Evolutionary conservation across 30 jellyfish, hydroid and myxozoan species (phyloP), one percentile per base, ranked within the genome.

Genomic region (Sanderia malayensis): DNA sequence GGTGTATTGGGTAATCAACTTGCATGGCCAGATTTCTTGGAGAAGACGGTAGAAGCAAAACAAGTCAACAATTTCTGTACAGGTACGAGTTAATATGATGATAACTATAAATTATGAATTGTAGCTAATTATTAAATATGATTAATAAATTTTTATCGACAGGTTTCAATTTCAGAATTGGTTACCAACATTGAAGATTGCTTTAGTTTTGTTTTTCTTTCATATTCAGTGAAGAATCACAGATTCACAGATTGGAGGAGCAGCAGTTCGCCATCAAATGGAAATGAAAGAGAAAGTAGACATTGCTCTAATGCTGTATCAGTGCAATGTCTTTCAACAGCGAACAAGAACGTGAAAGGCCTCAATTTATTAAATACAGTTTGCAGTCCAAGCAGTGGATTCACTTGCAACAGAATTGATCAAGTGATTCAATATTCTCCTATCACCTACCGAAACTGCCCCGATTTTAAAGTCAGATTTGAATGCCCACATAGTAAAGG

Each of bases 11-110:
- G 98, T n/a, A 92, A 84, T 53, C 77, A 70, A 29, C 68, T 92
- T 23, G 98, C 96, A 19, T 92, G 98, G 98, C 88, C 96, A 1
- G 98, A 92, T 63, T 87, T 87, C 80, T 65, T 68, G 20, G 73
- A 28, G 25, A 77, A 44, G 18, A 73, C 63, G 13, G 74, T 59
- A 4, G 95, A 92, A 47, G 85, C 78, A 20, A 73, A 70, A 21
- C 83, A 92, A 69, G 83, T 30, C 24, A 60, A 58, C 13, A 78
- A 64, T 2, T 92, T 92, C 69, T 92, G 98, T 71, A 57, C 82
- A 67, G 96, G 98, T 85, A n/a, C n/a, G n/a, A n/a, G n/a, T n/a
- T n/a, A n/a, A n/a, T n/a, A n/a, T n/a, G n/a, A n/a, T n/a, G n/a
- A n/a, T n/a, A n/a, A n/a, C n/a, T n/a, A n/a, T n/a, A n/a, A n/a